Evolutionary conservation across 2,888 invertebrate genomes (phyloP).

Genomic region (Lottia gigantea): DNA sequence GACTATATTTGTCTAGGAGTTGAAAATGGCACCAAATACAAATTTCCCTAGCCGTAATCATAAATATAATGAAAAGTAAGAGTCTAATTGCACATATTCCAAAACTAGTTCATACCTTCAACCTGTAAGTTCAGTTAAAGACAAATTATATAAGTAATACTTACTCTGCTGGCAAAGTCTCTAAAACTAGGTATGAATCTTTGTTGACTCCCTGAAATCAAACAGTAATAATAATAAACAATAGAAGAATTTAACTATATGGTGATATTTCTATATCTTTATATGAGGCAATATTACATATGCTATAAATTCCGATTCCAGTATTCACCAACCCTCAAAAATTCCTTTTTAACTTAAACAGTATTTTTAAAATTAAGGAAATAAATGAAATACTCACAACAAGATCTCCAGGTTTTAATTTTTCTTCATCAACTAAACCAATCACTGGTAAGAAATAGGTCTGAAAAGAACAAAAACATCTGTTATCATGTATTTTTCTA

Average conservation of each 20-base stretch:
- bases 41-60: too few species aligned
- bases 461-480: conserved; percentile 71
- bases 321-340: neutral
- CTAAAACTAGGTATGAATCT: conserved; percentile 97
- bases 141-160: conserved; percentile 29
- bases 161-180: conserved; percentile 94
- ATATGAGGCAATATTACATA: too few species aligned
- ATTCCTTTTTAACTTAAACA: neutral
- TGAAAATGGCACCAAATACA: neutral
- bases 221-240: conserved; percentile 6
- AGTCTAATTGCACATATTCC: too few species aligned
- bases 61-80: too few species aligned
- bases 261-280: too few species aligned
- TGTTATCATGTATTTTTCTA: too few species aligned
- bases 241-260: too few species aligned
- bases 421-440: conserved; percentile 96
- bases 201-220: conserved; percentile 71
- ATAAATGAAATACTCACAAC: conserved; percentile 61
- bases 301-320: too few species aligned
- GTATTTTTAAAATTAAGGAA: neutral
- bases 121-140: too few species aligned
- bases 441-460: conserved; percentile 99
- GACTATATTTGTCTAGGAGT: neutral
- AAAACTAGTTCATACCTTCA: too few species aligned
- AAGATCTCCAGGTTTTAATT: conserved; percentile 93